Base-by-base conservation (phyloP, 2,888 invertebrate genomes). In the Leucozona laternaria region DNA sequence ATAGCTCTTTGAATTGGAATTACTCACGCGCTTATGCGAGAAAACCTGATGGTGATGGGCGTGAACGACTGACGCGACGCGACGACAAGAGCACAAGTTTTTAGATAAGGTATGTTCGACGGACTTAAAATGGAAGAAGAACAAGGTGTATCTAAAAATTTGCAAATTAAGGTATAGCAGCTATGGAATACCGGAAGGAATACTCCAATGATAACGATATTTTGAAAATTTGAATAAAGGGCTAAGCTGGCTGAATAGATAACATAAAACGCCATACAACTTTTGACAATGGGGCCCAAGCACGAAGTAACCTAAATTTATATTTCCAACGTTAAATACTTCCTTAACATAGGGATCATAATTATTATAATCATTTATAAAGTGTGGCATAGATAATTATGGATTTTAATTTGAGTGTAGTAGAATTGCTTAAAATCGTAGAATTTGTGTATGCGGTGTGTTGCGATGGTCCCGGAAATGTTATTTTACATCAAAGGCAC, bases 181-280 rank as follows among this genome's bases (percentile, higher is more conserved):
- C 20, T 31, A 60, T 31, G 20, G 25, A 28, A 43, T 58, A 34
- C 66, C 66, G 28, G 31, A 28, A 48, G 66, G 66, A 66, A 66
- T 66, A 66, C 34, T 34, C 45, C 5, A 48, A 48, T 48, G 45
- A 66, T 66, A 66, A 66, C 20, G 66, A 40, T 66, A 66, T 66
- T 66, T 48, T 15, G 8, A 66, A 48, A 64, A 64, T 45, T 64
- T 28, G 11, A 66, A 66, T 48, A 66, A 66, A 66, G 48, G 66
- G 48, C 45, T 66, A 48, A 66, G 48, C 48, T 66, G 28, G 48
- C 48, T 66, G 28, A 34, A 66, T 48, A 34, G 34, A 43, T 43
- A 25, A 43, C 5, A 25, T 4, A 25, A 34, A 37, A 2, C 20
- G 28, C 4, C 62, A 31, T 34, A 0, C 15, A 37, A 37, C 15